Percentiles rank a stretch among this genome's conserved stretches.
Evolutionary conservation across 2,797 vertebrate genomes (phyloP).

Genomic region (Acestrorhynchus altus): DNA sequence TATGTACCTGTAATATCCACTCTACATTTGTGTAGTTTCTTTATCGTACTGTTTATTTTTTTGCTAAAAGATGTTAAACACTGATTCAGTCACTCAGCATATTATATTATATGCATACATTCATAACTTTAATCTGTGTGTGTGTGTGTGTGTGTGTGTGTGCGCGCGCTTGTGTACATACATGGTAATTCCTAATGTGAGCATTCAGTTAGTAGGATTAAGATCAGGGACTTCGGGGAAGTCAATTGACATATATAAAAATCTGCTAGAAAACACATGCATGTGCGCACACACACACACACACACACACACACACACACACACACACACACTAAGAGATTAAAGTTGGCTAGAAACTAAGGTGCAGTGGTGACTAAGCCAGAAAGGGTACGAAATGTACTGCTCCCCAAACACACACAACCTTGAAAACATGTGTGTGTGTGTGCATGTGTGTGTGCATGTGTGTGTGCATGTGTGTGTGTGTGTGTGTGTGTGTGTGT

Average conservation of each 20-base stretch:
- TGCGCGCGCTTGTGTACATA: too few species aligned
- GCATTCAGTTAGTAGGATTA: background rate
- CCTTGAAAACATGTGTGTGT: conserved; percentile 3
- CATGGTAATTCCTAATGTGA: background rate
- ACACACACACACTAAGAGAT: conserved; percentile 15
- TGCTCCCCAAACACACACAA: conserved; percentile 58
- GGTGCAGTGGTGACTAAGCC: conserved; percentile 63
- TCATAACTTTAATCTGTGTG: too few species aligned
- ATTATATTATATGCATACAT: too few species aligned
- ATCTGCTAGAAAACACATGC: conserved; percentile 34
- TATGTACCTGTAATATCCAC: too few species aligned
- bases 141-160: too few species aligned
- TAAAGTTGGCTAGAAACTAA: conserved; percentile 55
- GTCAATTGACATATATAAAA: conserved; percentile 36
- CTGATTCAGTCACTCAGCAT: too few species aligned
- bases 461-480: background rate
- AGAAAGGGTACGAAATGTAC: conserved; percentile 66
- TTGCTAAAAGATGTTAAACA: too few species aligned
- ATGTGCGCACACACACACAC: too few species aligned
- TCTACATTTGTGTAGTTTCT: too few species aligned
- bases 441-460: background rate
- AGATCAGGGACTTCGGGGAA: conserved; percentile 10
- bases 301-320: conserved; percentile 14
- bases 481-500: background rate
- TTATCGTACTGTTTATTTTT: too few species aligned